Conservation (phyloP, 2,113 vertebrate species). For the Platycercus adscitus region DNA sequence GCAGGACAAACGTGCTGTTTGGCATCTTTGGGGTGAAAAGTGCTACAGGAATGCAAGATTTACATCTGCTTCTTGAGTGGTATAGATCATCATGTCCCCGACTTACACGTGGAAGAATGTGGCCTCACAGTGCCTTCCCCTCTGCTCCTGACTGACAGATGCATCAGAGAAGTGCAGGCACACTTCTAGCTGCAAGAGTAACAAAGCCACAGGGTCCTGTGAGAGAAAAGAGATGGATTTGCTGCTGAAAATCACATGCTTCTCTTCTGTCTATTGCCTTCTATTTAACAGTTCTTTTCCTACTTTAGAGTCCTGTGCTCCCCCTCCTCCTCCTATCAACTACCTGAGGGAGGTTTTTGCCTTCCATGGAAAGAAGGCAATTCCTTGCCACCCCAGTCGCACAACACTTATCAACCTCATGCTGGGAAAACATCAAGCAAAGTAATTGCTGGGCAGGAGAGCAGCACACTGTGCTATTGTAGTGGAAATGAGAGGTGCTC, state of each 20-base stretch:
- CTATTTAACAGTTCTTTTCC: background rate
- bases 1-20: constrained; percentile 10
- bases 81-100: background rate
- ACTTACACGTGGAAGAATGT: background rate
- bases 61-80: background rate
- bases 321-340: background rate
- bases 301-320: background rate
- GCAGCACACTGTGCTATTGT: background rate
- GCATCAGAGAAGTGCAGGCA: background rate
- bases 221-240: background rate
- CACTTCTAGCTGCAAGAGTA: background rate
- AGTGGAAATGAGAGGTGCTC: background rate
- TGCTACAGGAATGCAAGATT: background rate
- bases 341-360: background rate
- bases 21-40: constrained; percentile 11
- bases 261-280: background rate
- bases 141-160: background rate
- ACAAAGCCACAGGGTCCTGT: background rate
- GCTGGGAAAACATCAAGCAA: background rate
- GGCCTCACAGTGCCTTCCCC: background rate
- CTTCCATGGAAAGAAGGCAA: background rate
- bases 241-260: background rate
- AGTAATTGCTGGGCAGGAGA: background rate
- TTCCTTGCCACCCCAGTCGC: background rate
- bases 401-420: background rate